These are phyloP conservation scores for Chiroxiphia lanceolata DNA, from an alignment of 2,797 vertebrate species.

Conservation along the genomic window DNA sequence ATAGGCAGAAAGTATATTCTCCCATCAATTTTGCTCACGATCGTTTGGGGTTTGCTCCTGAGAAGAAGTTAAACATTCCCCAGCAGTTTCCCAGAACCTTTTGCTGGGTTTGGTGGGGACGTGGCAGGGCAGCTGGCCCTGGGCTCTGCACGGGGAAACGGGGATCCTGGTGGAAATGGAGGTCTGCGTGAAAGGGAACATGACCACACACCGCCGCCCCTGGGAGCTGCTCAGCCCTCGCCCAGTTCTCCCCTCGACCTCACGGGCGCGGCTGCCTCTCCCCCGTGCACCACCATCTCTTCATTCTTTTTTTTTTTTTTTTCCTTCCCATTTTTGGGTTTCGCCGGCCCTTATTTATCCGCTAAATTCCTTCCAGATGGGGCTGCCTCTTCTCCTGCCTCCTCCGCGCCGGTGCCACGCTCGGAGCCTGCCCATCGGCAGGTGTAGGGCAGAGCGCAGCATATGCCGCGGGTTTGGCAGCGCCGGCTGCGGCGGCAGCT, in stretches of 20 bases:
- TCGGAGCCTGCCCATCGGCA: conserved; percentile 78
- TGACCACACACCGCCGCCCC: background rate
- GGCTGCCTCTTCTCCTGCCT: conserved; percentile 73
- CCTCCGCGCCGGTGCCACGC: conserved; percentile 67
- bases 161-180: background rate
- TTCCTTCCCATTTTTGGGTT: background rate
- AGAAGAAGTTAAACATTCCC: background rate
- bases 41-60: background rate
- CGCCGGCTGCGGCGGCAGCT: conserved; percentile 75
- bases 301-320: background rate
- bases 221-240: background rate
- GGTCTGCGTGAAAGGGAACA: background rate
- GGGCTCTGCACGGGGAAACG: accelerated
- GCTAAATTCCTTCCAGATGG: conserved; percentile 15
- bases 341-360: background rate
- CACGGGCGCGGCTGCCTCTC: accelerated
- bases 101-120: background rate
- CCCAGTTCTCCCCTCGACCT: background rate
- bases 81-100: background rate
- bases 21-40: background rate
- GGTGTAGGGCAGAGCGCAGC: conserved; percentile 84
- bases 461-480: conserved; percentile 81
- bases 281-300: accelerated
- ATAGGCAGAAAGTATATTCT: background rate
- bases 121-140: background rate